Base-by-base conservation (phyloP, 92 coral and sea anemone genomes). In the Palythoa grandiflora region DNA sequence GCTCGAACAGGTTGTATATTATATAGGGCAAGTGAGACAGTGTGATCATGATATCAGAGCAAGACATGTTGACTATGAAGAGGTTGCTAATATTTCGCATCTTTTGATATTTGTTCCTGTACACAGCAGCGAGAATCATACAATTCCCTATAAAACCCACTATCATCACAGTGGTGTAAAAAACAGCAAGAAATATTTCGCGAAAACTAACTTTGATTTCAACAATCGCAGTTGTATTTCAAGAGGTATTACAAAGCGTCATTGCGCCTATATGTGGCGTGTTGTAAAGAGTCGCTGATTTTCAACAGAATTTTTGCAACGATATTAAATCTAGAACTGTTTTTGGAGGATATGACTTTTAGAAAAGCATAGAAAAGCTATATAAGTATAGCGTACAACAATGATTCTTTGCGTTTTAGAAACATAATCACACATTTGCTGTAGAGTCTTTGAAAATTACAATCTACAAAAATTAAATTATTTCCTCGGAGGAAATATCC, bases 71-170 rank as follows among this genome's bases (percentile, higher is more conserved):
- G 13, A 55, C 83, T 53, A 78, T 78, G 70, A 78, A 78, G 4
- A 53, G 44, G 71, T 78, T 78, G 9, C 83, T 78, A 14, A 78
- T 19, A 1, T 20, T 53, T 55, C 83, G 9, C 83, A 78, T 78
- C 47, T 14, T 78, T 60, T 57, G 53, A 36, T 37, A 55, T 16
- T 59, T 59, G 68, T 78, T 78, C 71, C 35, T 78, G 21, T 36
- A 78, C 2, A 78, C 83, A 28, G 50, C 70, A 14, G 47, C 19
- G 1, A 78, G 83, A 55, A 78, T 65, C 70, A 78, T 28, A 11
- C 44, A 55, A 1, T 78, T 78, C 9, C 83, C 83, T 1, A 68
- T 53, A 53, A 78, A 13, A 10, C 68, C 16, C 5, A 78, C 38
- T 14, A 78, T n/a, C 68, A 78, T 3, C 7, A 78, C 48, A 17